A percentile compares a stretch with the other conserved stretches of the same genome.
Evolutionary conservation across 2,888 invertebrate species (phyloP).

Genomic region (Drosophila mercatorum): DNA sequence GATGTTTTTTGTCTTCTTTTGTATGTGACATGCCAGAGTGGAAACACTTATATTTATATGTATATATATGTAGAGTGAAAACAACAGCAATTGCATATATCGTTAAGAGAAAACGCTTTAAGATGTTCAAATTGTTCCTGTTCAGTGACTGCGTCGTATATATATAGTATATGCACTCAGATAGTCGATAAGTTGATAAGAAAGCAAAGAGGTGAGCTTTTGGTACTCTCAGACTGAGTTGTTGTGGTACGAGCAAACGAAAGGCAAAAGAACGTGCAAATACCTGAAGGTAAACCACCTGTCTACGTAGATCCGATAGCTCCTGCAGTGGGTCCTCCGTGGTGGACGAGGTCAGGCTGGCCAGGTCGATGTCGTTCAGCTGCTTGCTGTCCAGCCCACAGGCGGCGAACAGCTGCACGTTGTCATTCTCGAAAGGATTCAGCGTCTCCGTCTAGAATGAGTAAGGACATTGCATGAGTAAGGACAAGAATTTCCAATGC

Average conservation of each 20-base stretch:
- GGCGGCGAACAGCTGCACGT: slow-evolving; percentile 88
- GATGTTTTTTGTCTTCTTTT: slow-evolving; percentile 11
- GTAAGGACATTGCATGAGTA: not conserved
- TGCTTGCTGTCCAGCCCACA: slow-evolving; percentile 86
- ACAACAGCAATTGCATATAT: slow-evolving; percentile 27
- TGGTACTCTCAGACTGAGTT: slow-evolving; percentile 46
- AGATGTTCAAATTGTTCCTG: slow-evolving; percentile 34
- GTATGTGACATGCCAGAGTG: slow-evolving; percentile 30
- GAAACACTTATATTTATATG: slow-evolving; percentile 4
- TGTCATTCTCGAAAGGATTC: slow-evolving; percentile 92
- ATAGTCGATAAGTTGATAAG: slow-evolving; percentile 25
- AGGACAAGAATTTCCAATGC: slow-evolving; percentile 9
- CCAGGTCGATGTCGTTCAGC: slow-evolving; percentile 84
- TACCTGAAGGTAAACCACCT: slow-evolving; percentile 93
- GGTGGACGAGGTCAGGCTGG: slow-evolving; percentile 86
- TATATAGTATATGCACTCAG: not conserved
- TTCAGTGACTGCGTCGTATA: slow-evolving; percentile 42
- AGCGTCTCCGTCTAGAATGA: slow-evolving; percentile 91
- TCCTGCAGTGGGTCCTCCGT: slow-evolving; percentile 88
- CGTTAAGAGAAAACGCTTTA: slow-evolving; percentile 15
- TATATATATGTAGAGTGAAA: not conserved
- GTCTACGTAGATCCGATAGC: slow-evolving; percentile 91
- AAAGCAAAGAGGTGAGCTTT: slow-evolving; percentile 39
- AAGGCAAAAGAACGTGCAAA: slow-evolving; percentile 69
- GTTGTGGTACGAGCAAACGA: slow-evolving; percentile 65